Base-by-base conservation (phyloP, 2,797 vertebrate species). In the Fistularia tabacaria region DNA sequence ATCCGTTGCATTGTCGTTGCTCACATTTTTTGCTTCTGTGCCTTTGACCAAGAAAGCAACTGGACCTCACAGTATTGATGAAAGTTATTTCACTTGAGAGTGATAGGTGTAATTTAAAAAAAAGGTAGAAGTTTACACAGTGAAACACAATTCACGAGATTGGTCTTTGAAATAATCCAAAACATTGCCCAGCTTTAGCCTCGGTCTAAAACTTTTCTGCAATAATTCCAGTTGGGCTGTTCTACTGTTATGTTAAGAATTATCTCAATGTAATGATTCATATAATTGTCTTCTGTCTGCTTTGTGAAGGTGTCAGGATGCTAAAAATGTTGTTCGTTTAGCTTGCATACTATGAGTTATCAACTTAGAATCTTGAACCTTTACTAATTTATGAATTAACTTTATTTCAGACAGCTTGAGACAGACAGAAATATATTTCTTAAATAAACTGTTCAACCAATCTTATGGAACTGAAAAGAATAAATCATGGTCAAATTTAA, bases 81-180 rank as follows among this genome's bases (percentile, higher is more conserved):
- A 40, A 53, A 57, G 52, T 53, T 60, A 61, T 64, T 68, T 66
- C 46, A 63, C 54, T 60, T 44, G 56, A 70, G 70, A 54, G 36
- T 14, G 6, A 55, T 10, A 25, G 8, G 25, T 49, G 50, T 49
- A 37, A 38, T 43, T 25, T 40, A 10, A 60, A 56, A 62, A 2
- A 76, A 76, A 77, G 73, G 77, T 78, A 74, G 69, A 53, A 11
- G 15, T 73, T 81, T 79, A 71, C 71, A 73, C 61, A 57, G 64
- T n/a, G 42, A 54, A 74, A 69, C 54, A 69, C 62, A 12, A 42
- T 59, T 51, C 59, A 67, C 64, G 62, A 44, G 54, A 58, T 40
- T 47, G 63, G 59, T 77, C 57, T 76, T 74, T 51, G 40, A 83
- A 54, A 76, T 61, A 71, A 75, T 69, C 76, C 62, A 45, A 45